phyloP scores from a whole-genome alignment of 2,797 vertebrate genomes.

The Sarcoramphus papa region DNA sequence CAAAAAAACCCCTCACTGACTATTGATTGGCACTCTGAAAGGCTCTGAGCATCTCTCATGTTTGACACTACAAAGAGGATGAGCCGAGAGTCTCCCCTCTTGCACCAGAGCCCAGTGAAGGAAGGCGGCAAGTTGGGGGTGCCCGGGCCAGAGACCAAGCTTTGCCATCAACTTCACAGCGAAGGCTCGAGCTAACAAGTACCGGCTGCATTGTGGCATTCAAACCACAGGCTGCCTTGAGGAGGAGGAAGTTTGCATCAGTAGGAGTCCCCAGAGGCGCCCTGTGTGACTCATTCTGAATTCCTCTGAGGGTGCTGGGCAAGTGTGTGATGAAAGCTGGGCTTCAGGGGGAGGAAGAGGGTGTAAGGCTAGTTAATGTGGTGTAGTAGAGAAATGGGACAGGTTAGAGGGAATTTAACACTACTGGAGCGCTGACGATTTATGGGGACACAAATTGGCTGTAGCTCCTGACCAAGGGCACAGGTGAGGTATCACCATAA shows the following conservation, averaged over 20 bases:
- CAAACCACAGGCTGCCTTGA: constrained; percentile 52
- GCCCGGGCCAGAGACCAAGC: not conserved
- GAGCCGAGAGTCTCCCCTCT: not conserved
- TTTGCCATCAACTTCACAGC: not conserved
- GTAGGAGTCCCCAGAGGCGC: constrained; percentile 54
- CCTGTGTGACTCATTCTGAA: constrained; percentile 44
- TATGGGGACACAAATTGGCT: not conserved
- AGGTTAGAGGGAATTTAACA: not conserved
- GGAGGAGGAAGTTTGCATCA: constrained; percentile 65
- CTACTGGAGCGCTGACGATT: not conserved
- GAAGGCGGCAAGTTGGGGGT: not conserved
- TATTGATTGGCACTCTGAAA: not conserved
- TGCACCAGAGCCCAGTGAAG: not conserved
- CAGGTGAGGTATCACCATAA: not conserved
- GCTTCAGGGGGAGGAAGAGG: not conserved
- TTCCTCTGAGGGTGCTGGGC: constrained; percentile 56
- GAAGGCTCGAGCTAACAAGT: not conserved
- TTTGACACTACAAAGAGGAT: not conserved
- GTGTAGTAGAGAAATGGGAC: not conserved
- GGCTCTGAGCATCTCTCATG: not conserved
- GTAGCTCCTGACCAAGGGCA: not conserved
- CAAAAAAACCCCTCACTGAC: not conserved
- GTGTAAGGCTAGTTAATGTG: not conserved
- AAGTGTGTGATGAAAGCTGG: constrained; percentile 46
- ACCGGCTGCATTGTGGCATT: not conserved